Conservation (phyloP, 2,113 vertebrate genomes). For the Ceyx margarethae region DNA sequence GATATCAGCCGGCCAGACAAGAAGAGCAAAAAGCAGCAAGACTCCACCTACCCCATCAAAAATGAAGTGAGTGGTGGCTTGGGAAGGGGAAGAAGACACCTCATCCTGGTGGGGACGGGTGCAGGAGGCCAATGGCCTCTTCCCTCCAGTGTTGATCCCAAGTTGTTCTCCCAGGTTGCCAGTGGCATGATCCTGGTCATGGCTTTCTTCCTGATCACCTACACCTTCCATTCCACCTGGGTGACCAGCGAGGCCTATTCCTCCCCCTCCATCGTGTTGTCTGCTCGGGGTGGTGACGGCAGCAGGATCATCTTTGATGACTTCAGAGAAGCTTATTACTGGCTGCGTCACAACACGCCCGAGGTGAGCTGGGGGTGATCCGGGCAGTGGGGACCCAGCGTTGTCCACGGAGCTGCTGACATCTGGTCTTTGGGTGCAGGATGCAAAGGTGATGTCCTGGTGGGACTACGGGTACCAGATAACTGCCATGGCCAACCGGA, state of each 20-base stretch:
- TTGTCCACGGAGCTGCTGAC: fast-evolving
- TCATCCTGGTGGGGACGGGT: fast-evolving
- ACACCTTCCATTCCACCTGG: constrained; percentile 99
- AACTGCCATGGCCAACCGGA: constrained; percentile 97
- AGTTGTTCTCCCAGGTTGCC: constrained; percentile 80
- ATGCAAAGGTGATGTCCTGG: constrained; percentile 99
- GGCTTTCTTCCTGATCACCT: constrained; percentile 98
- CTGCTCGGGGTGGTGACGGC: constrained; percentile 91
- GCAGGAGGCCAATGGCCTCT: fast-evolving
- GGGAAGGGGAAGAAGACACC: fast-evolving
- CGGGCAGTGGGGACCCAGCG: fast-evolving
- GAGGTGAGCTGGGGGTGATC: constrained; percentile 71
- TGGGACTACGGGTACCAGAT: constrained; percentile 99
- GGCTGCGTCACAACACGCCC: constrained; percentile 97
- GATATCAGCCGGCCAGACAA: constrained; percentile 96
- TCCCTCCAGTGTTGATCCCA: fast-evolving
- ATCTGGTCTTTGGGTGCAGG: constrained; percentile 64
- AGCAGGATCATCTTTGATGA: constrained; percentile 98
- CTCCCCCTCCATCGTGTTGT: constrained; percentile 95
- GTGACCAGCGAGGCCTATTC: constrained; percentile 99
- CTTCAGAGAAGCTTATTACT: constrained; percentile 98
- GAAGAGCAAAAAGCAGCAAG: constrained; percentile 95
- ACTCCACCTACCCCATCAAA: constrained; percentile 96
- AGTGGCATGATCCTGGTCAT: constrained; percentile 99
- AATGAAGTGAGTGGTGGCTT: constrained; percentile 82